These are phyloP conservation scores for Prunella fulvescens DNA, from an alignment of 2,113 vertebrate genomes.

Conservation along the genomic window DNA sequence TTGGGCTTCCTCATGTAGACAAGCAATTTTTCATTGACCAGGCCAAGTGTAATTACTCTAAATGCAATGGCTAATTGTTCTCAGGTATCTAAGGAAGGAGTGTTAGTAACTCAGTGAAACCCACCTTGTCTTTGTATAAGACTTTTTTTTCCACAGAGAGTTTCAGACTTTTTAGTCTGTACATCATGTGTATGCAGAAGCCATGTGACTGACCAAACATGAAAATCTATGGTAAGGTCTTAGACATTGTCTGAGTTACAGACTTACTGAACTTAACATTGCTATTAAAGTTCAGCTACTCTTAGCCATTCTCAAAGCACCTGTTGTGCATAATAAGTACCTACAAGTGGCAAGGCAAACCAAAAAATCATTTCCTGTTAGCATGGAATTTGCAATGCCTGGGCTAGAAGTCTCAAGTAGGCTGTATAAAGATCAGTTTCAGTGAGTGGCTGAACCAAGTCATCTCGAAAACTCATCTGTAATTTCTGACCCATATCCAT, in stretches of 20 bases:
- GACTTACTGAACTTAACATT: not conserved
- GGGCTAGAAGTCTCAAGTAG: not conserved
- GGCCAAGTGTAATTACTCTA: not conserved
- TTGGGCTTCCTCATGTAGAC: fast-evolving
- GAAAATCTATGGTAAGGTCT: not conserved
- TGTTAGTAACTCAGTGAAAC: not conserved
- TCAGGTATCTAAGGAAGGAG: not conserved
- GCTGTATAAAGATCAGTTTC: not conserved
- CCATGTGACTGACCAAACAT: not conserved
- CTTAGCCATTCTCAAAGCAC: not conserved
- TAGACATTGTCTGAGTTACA: not conserved
- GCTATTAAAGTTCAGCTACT: not conserved
- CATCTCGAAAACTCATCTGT: not conserved
- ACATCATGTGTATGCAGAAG: not conserved
- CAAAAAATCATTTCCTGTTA: not conserved
- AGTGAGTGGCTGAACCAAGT: not conserved
- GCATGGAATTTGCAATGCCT: fast-evolving
- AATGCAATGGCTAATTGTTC: not conserved
- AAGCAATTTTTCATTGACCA: not conserved
- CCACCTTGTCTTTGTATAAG: not conserved
- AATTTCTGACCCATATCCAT: not conserved
- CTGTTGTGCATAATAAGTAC: not conserved
- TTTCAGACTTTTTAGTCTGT: not conserved
- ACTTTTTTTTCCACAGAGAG: not conserved
- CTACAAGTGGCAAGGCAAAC: not conserved